Base-by-base conservation (phyloP, 2,888 invertebrate genomes). In the Barypeithes pellucidus region DNA sequence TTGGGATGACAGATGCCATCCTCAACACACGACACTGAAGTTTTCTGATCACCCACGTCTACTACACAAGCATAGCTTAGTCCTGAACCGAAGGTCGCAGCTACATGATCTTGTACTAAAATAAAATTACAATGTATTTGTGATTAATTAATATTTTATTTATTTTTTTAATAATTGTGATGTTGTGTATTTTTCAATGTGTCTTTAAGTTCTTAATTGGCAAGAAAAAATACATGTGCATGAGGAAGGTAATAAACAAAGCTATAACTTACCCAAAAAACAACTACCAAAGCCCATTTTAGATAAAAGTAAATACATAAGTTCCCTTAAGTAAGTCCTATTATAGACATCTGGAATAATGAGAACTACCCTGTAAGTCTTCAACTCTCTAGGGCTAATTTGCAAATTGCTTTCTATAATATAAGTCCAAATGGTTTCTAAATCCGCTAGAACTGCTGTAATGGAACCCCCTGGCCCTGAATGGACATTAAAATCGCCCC, bases 11-110 rank as follows among this genome's bases (percentile, higher is more conserved):
- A 97, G 73, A 98, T 94, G 0, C 97, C 97, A 88, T 98, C 98
- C 87, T 98, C 98, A 0, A 98, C 96, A 87, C 98, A 98, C 1
- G 96, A 96, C 18, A 98, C 94, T 0, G 97, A 95, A 0, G 96
- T 96, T 87, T 98, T 98, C 84, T 97, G 96, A 83, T 97, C 97
- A 0, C 98, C 98, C 63, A 98, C 76, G 67, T 76, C 76, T 0
- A 98, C 94, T 0, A 98, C 96, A 87, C 98, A 98, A 0, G 97
- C 97, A 81, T 93, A 94, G 59, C 93, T 91, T 14, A 95, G 85
- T 11, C 95, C 95, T 16, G 94, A 92, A 3, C 95, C 95, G 86
- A 95, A 95, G 11, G 94, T 94, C 7, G 95, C 93, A 54, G 94
- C 94, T 1, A 95, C 95, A 81, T 95, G 94, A 86, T 95, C 95